Percentiles rank a stretch among this genome's conserved stretches.
Conservation (phyloP, 2,797 vertebrate genomes). For the Acanthopagrus latus region DNA sequence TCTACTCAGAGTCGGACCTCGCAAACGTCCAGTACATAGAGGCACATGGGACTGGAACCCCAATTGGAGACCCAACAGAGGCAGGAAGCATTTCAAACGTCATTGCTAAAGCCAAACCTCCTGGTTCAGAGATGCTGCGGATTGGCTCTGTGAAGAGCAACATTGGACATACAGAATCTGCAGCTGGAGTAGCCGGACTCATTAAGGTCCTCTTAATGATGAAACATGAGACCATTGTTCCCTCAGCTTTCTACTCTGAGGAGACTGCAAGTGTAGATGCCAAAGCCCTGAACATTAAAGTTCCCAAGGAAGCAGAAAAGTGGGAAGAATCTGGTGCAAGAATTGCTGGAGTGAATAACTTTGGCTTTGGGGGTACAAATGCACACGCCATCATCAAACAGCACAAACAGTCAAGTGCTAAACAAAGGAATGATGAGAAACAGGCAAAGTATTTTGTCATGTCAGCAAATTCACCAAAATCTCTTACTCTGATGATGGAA, state of each 20-base stretch:
- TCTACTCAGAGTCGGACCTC: conserved; percentile 83
- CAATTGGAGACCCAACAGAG: conserved; percentile 86
- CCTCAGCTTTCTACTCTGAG: conserved; percentile 87
- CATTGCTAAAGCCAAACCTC: conserved; percentile 79
- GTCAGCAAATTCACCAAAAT: conserved; percentile 87
- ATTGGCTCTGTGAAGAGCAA: conserved; percentile 91
- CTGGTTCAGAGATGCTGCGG: conserved; percentile 66
- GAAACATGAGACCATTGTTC: conserved; percentile 89
- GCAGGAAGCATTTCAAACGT: conserved; percentile 84
- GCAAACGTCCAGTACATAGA: conserved; percentile 86
- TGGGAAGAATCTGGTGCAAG: conserved; percentile 83
- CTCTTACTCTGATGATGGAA: conserved; percentile 81
- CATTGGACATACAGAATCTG: conserved; percentile 91
- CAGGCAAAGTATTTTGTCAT: conserved; percentile 83
- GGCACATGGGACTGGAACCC: conserved; percentile 89
- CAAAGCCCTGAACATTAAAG: conserved; percentile 82
- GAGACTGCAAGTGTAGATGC: conserved; percentile 81
- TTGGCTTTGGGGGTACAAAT: conserved; percentile 93
- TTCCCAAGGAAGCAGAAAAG: conserved; percentile 81
- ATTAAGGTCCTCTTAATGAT: conserved; percentile 95
- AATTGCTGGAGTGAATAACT: conserved; percentile 89
- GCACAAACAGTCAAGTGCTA: conserved; percentile 65
- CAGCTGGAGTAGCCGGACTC: conserved; percentile 89
- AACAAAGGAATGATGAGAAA: conserved; percentile 54
- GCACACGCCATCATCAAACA: conserved; percentile 88